Evolutionary conservation across 2,888 invertebrate genomes (phyloP), one percentile per base, ranked within the genome.

Genomic region (Drosophila barbarae): DNA sequence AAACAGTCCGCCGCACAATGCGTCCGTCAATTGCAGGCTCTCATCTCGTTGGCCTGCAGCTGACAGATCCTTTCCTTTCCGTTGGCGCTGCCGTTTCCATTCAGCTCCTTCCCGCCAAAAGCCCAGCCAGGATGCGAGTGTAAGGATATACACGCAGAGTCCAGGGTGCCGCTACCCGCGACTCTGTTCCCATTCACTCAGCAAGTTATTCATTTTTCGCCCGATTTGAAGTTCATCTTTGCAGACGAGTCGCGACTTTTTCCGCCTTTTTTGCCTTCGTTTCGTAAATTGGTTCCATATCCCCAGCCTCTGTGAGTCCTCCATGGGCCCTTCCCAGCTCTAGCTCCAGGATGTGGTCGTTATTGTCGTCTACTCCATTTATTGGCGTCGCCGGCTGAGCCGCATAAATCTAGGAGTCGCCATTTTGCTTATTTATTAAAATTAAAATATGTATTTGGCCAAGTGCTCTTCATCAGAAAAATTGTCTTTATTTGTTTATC

Each of bases 11-110:
- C 73, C 74, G 54, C 78, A 88, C 89, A 89, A 87, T 87, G 83
- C 84, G 81, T 74, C 72, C 85, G 87, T 88, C 88, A 88, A 89
- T 87, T 87, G 88, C 88, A 88, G 88, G 86, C 76, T 66, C 57
- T 46, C 60, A 49, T 32, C 65, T 56, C 60, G 32, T 68, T 73
- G 56, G 64, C 68, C 89, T 88, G 88, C 71, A 73, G 77, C 65
- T 89, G 88, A 89, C 89, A 88, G 86, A 58, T 79, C 59, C 68
- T 66, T 60, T 53, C 51, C 51, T 39, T 65, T 59, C 50, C 46
- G n/a, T 26, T 23, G 15, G 15, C 35, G 35, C 13, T 34, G 26
- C 26, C 26, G 26, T 26, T 42, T 15, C 42, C 42, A 15, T 10
- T 44, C 26, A 44, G 26, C 26, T 52, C 53, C 49, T 38, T 63